Conservation (phyloP, 2,888 invertebrate genomes). For the Sipunculus nudus region DNA sequence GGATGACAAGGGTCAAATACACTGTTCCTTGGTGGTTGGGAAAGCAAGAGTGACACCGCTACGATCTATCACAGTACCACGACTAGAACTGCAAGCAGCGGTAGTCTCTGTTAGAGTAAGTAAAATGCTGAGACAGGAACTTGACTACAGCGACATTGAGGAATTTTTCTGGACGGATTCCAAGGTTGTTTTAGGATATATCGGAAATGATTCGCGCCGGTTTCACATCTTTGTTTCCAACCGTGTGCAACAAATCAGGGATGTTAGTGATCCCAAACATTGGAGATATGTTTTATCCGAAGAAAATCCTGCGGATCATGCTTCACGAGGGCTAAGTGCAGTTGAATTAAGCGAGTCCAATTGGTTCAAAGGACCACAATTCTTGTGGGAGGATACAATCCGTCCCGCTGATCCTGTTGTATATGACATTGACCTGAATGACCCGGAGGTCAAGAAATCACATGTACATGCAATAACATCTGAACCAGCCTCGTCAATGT, state of each 20-base stretch:
- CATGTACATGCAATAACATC: background rate
- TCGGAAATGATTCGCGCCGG: constrained; percentile 23
- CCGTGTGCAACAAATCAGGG: constrained; percentile 40
- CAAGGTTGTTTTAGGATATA: constrained; percentile 23
- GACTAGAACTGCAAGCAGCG: constrained; percentile 24
- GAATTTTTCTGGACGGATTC: constrained; percentile 31
- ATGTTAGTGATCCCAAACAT: constrained; percentile 17
- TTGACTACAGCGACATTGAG: background rate
- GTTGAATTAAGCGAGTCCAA: constrained; percentile 17
- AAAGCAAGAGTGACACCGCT: constrained; percentile 24
- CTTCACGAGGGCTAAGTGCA: constrained; percentile 37
- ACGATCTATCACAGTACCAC: constrained; percentile 14
- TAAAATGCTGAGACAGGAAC: constrained; percentile 13
- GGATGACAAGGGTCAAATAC: constrained; percentile 3
- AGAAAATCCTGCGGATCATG: constrained; percentile 54
- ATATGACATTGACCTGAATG: background rate
- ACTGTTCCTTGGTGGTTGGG: constrained; percentile 18
- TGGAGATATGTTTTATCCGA: constrained; percentile 46
- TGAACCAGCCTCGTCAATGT: background rate
- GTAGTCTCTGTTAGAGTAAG: constrained; percentile 13
- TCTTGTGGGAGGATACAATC: constrained; percentile 21
- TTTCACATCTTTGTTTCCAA: constrained; percentile 49
- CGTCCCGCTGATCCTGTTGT: background rate
- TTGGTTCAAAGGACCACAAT: constrained; percentile 24
- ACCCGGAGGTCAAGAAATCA: constrained; percentile 6